These are phyloP conservation scores for Pelagia noctiluca DNA, from an alignment of 30 jellyfish, hydroid and myxozoan species.

Conservation along the genomic window DNA sequence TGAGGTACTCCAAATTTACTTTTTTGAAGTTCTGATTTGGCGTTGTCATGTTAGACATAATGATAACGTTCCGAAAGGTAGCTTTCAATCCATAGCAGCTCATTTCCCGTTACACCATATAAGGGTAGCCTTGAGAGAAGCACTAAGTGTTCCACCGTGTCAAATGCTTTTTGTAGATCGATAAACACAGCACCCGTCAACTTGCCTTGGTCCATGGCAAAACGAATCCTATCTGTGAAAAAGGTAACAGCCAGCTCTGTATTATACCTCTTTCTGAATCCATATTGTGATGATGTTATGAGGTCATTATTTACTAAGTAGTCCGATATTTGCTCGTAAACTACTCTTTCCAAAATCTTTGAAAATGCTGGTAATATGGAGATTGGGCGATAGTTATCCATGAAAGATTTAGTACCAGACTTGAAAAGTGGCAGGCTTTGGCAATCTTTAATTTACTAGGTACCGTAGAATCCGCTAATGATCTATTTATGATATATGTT, in stretches of 20 bases:
- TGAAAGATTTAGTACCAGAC: slow-evolving; percentile 43
- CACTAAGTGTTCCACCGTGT: slow-evolving; percentile 59
- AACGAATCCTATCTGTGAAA: slow-evolving; percentile 63
- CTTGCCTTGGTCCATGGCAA: slow-evolving; percentile 67
- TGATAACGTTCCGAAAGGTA: slow-evolving; percentile 59
- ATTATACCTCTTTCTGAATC: slow-evolving; percentile 53
- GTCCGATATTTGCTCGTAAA: slow-evolving; percentile 60
- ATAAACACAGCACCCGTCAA: slow-evolving; percentile 65
- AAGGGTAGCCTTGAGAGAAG: slow-evolving; percentile 64
- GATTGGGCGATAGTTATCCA: slow-evolving; percentile 69
- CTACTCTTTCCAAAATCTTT: slow-evolving; percentile 55
- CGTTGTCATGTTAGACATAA: slow-evolving; percentile 51
- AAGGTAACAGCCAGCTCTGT: slow-evolving; percentile 68
- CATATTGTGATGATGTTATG: slow-evolving; percentile 58
- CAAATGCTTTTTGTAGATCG: slow-evolving; percentile 65
- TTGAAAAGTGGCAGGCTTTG: slow-evolving; percentile 66
- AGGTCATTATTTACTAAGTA: slow-evolving; percentile 66
- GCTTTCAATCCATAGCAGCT: slow-evolving; percentile 60
- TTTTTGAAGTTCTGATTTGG: slow-evolving; percentile 46
- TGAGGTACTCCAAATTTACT: slow-evolving; percentile 76
- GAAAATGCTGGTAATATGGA: slow-evolving; percentile 70
- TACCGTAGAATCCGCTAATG: slow-evolving; percentile 37
- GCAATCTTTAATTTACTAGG: slow-evolving; percentile 56
- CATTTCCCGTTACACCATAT: slow-evolving; percentile 61
- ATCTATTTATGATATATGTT: slow-evolving; percentile 45